Conservation (phyloP, 2,888 invertebrate species). For the Mimachlamys varia region DNA sequence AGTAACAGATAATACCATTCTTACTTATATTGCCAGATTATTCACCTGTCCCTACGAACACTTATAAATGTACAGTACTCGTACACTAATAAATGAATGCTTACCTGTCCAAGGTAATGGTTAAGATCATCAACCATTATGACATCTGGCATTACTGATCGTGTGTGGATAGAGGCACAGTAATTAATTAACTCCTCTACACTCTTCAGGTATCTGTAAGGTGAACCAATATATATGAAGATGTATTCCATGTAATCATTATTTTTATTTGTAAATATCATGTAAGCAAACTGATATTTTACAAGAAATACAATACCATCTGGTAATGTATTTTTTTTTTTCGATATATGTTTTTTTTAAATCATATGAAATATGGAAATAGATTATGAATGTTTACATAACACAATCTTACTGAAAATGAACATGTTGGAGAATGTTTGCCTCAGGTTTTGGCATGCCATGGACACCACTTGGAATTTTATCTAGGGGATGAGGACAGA, state of each 20-base stretch:
- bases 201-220: slow-evolving; percentile 64
- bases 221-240: not conserved
- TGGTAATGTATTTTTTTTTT: not conserved
- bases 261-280: not conserved
- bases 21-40: too few species aligned
- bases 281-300: not conserved
- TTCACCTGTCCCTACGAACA: too few species aligned
- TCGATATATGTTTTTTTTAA: too few species aligned
- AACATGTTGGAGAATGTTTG: slow-evolving; percentile 65
- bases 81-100: not conserved
- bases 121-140: slow-evolving; percentile 69
- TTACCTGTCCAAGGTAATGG: slow-evolving; percentile 60
- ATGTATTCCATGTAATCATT: not conserved
- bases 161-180: slow-evolving; percentile 65
- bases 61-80: too few species aligned
- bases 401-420: slow-evolving; percentile 67
- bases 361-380: too few species aligned
- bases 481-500: slow-evolving; percentile 64
- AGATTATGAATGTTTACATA: too few species aligned
- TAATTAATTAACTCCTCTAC: slow-evolving; percentile 63
- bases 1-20: too few species aligned
- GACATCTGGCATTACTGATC: slow-evolving; percentile 62
- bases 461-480: slow-evolving; percentile 68
- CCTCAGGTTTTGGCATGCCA: slow-evolving; percentile 70
- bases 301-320: not conserved